Evolutionary conservation across 2,113 vertebrate species (phyloP).

Genomic region (Pelmatolapia mariae): DNA sequence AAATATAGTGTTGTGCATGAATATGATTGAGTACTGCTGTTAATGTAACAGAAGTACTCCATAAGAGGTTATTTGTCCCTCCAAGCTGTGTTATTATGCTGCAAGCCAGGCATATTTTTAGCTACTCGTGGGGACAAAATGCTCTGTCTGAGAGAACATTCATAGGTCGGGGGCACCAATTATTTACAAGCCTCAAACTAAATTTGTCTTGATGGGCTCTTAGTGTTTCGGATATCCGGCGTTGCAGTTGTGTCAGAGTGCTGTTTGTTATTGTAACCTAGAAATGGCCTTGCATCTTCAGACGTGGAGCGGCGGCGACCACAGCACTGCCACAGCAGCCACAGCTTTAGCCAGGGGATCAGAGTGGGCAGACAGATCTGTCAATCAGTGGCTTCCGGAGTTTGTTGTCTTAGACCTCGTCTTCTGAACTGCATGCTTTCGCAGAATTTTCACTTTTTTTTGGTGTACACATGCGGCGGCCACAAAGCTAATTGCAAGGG

Average conservation of each 20-base stretch:
- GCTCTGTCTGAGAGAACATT: background rate
- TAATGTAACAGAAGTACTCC: background rate
- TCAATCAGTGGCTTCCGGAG: constrained; percentile 69
- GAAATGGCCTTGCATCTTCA: constrained; percentile 54
- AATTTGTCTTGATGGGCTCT: constrained; percentile 44
- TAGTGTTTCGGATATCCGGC: constrained; percentile 68
- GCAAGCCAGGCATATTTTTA: constrained; percentile 9
- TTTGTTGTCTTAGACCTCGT: constrained; percentile 53
- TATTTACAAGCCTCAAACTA: constrained; percentile 51
- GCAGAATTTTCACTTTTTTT: background rate
- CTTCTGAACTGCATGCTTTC: constrained; percentile 56
- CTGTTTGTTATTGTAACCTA: constrained; percentile 58
- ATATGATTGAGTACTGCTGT: background rate
- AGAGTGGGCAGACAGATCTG: constrained; percentile 64
- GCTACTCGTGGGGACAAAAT: background rate
- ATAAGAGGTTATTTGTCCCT: background rate
- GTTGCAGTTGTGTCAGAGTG: constrained; percentile 37
- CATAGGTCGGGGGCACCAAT: background rate
- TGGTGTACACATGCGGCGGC: constrained; percentile 24
- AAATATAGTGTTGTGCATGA: background rate
- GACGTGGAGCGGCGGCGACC: constrained; percentile 34
- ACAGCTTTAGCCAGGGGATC: constrained; percentile 38
- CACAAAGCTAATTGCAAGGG: constrained; percentile 55
- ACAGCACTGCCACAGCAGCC: constrained; percentile 52
- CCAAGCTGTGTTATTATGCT: background rate